phyloP scores from a whole-genome alignment of 2,797 vertebrate species.

The Meriones psammophilus region DNA sequence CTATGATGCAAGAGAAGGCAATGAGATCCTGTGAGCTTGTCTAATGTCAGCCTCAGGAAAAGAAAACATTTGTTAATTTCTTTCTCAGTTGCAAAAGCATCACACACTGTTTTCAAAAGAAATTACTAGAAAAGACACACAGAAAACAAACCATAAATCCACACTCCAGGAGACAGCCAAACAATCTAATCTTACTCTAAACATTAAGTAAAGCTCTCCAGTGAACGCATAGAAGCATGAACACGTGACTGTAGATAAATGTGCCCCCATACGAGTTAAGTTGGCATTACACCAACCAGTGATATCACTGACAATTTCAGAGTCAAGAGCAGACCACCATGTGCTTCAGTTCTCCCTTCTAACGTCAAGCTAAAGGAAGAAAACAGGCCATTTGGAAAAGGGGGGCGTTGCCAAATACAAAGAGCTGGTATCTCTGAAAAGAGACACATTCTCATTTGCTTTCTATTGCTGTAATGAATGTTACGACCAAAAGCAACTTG shows the following conservation, averaged over 20 bases:
- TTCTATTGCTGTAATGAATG: background rate
- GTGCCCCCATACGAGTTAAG: background rate
- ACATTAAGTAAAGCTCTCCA: background rate
- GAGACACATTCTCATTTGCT: background rate
- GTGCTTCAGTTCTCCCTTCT: background rate
- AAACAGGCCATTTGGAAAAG: slow-evolving; percentile 10
- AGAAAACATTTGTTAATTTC: background rate
- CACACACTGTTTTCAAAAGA: background rate
- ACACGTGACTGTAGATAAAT: too few relatives aligned
- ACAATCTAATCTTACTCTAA: background rate
- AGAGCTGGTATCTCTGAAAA: background rate
- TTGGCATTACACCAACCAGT: background rate
- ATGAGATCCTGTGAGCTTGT: background rate
- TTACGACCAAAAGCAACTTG: background rate
- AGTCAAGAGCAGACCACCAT: background rate
- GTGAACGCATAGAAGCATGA: fast-evolving
- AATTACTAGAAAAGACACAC: background rate
- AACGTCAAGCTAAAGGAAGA: background rate
- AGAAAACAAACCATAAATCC: background rate
- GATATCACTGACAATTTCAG: slow-evolving; percentile 4
- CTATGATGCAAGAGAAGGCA: fast-evolving
- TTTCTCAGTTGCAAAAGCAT: background rate
- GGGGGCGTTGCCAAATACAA: background rate
- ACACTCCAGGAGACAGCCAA: background rate
- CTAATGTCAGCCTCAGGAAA: background rate